Evolutionary conservation across 1,140 invertebrate species (phyloP).

Genomic region (Catajapyx aquilonaris): DNA sequence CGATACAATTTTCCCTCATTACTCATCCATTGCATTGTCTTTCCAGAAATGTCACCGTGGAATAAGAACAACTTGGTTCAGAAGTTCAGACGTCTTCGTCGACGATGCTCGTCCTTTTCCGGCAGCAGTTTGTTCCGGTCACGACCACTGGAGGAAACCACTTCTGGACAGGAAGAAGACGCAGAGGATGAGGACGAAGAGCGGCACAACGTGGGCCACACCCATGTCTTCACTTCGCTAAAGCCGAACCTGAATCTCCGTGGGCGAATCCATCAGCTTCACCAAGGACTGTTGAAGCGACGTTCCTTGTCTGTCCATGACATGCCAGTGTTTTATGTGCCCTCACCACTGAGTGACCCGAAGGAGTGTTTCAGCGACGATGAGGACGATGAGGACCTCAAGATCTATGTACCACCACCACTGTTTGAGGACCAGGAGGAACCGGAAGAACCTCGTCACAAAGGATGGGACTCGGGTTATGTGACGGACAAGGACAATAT

Average conservation of each 20-base stretch:
- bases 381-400: neutral
- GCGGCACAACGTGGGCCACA: neutral
- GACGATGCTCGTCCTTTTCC: constrained; percentile 32
- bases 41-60: constrained; percentile 44
- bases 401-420: neutral
- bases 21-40: too few relatives aligned
- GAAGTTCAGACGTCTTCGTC: constrained; percentile 41
- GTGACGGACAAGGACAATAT: neutral
- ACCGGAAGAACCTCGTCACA: neutral
- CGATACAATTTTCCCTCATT: too few relatives aligned
- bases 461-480: neutral
- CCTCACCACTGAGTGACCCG: neutral
- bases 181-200: neutral
- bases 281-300: constrained; percentile 35
- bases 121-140: neutral
- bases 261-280: constrained; percentile 38
- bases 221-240: neutral
- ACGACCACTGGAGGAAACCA: neutral
- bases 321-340: constrained; percentile 16
- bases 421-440: neutral
- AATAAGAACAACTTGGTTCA: constrained; percentile 50
- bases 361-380: too few relatives aligned
- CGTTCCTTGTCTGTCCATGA: constrained; percentile 41
- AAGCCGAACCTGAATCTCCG: constrained; percentile 12
- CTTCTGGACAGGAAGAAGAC: too few relatives aligned